These are phyloP conservation scores for Ammospiza maritima DNA, from an alignment of 2,797 vertebrate genomes.

Conservation along the genomic window DNA sequence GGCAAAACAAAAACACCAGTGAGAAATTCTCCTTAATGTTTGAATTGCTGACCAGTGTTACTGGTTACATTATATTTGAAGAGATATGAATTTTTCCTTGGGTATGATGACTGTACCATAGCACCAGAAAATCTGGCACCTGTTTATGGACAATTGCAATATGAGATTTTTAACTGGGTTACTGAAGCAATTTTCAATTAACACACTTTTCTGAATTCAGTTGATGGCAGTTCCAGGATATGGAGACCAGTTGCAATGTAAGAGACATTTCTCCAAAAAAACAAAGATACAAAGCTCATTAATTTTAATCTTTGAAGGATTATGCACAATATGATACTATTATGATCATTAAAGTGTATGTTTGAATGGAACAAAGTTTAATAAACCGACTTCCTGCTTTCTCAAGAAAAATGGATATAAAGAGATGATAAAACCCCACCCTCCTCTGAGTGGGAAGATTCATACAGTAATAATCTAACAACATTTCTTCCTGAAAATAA, in stretches of 20 bases:
- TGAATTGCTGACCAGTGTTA: neutral
- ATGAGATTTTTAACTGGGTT: neutral
- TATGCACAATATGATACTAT: neutral
- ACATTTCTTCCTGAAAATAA: neutral
- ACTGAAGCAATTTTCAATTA: neutral
- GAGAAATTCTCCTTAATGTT: neutral
- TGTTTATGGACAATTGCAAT: neutral
- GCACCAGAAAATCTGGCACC: neutral
- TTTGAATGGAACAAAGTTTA: neutral
- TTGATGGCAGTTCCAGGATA: neutral
- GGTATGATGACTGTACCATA: neutral
- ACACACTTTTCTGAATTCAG: neutral
- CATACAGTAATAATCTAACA: neutral
- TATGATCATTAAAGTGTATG: neutral
- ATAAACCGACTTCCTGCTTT: neutral
- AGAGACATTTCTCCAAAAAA: neutral
- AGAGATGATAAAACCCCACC: neutral
- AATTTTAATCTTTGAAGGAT: neutral
- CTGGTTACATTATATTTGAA: neutral
- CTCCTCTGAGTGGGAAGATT: neutral
- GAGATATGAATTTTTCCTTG: neutral
- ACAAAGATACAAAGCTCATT: neutral
- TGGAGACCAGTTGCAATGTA: neutral
- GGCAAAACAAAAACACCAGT: neutral
- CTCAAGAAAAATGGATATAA: neutral